A percentile compares a stretch with the other conserved stretches of the same genome.
Evolutionary conservation across 2,888 invertebrate species (phyloP).

Genomic region (Leptopilina drosophilae): DNA sequence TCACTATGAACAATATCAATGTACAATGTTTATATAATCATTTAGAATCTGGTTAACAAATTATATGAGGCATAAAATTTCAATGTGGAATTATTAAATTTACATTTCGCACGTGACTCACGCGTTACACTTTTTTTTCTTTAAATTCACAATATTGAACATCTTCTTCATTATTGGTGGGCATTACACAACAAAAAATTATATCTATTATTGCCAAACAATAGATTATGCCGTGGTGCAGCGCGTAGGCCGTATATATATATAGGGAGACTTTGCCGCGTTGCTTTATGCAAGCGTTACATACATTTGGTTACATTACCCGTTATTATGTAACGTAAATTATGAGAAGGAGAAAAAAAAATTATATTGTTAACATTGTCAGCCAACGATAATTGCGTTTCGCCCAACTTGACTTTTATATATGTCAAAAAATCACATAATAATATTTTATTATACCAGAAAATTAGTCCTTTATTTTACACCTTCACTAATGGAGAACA

Average conservation of each 20-base stretch:
- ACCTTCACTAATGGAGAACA: not conserved
- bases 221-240: constrained; percentile 69
- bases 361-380: constrained; percentile 57
- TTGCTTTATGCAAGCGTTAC: constrained; percentile 74
- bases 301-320: constrained; percentile 76
- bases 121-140: constrained; percentile 18
- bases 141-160: constrained; percentile 47
- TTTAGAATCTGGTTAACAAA: constrained; percentile 18
- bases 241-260: constrained; percentile 55
- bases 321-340: constrained; percentile 71
- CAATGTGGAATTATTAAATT: constrained; percentile 12
- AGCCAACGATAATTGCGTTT: constrained; percentile 51
- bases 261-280: constrained; percentile 53
- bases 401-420: constrained; percentile 43
- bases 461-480: constrained; percentile 46
- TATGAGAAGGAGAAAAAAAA: constrained; percentile 63
- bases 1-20: constrained; percentile 1
- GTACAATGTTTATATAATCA: constrained; percentile 23
- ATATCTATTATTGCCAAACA: constrained; percentile 71
- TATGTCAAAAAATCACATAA: too few relatives aligned
- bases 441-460: constrained; percentile 48
- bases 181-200: constrained; percentile 67
- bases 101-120: constrained; percentile 7
- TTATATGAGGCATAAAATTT: not conserved
- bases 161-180: constrained; percentile 60